These are phyloP conservation scores for Aphelocoma californica DNA, from an alignment of 2,797 vertebrate genomes.

Conservation along the genomic window DNA sequence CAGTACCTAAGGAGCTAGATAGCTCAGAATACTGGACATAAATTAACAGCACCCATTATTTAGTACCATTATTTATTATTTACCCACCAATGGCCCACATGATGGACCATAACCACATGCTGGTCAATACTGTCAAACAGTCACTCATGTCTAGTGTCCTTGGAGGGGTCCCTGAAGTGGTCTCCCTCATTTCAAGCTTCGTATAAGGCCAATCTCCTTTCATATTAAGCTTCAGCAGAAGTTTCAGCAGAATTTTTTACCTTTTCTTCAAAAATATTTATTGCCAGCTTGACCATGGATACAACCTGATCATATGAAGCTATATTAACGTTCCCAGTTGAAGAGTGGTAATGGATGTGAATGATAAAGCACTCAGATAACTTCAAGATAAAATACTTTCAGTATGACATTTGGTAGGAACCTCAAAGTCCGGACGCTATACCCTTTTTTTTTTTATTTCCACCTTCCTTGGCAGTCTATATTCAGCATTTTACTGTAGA, in stretches of 20 bases:
- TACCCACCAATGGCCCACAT: not conserved
- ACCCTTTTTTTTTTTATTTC: not conserved
- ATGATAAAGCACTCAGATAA: not conserved
- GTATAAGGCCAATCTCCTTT: not conserved
- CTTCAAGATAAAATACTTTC: not conserved
- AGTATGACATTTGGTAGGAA: not conserved
- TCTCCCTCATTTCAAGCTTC: not conserved
- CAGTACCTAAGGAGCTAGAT: not conserved
- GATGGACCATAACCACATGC: not conserved
- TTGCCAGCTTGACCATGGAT: not conserved
- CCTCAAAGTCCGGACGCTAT: not conserved
- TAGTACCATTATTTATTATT: not conserved
- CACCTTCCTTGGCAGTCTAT: not conserved
- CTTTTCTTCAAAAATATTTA: not conserved
- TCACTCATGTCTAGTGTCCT: fast-evolving
- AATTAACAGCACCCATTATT: not conserved
- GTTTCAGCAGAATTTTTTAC: not conserved
- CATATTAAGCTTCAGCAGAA: not conserved
- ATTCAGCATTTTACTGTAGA: not conserved
- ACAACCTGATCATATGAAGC: not conserved
- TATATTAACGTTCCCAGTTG: not conserved
- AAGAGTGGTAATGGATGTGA: not conserved
- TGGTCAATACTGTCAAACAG: not conserved
- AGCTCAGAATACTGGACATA: not conserved
- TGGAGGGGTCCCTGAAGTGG: not conserved